Evolutionary conservation across 1,140 invertebrate species (phyloP).

Genomic region (Brachionus manjavacas): DNA sequence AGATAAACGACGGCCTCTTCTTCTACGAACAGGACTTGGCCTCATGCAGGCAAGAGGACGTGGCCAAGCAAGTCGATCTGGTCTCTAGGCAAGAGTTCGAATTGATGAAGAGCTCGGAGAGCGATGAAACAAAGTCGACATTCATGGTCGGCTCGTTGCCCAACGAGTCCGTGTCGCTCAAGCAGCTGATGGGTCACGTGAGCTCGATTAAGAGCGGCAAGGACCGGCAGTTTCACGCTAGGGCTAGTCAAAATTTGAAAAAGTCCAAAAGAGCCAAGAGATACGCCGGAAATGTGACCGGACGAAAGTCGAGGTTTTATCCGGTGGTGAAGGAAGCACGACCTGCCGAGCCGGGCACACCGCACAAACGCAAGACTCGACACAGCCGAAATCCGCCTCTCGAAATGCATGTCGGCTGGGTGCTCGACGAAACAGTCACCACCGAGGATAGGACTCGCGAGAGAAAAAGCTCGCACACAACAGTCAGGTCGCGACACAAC

Average conservation of each 20-base stretch:
- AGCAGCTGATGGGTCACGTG: conserved; percentile 46
- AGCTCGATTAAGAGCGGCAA: conserved; percentile 43
- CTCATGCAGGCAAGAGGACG: neutral
- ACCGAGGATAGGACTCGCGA: conserved; percentile 67
- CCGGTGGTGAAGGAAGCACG: conserved; percentile 72
- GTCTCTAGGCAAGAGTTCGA: conserved; percentile 81
- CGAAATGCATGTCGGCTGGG: conserved; percentile 94
- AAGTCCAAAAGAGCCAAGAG: neutral
- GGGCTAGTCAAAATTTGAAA: conserved; percentile 18
- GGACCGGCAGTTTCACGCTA: neutral
- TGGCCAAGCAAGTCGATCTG: conserved; percentile 76
- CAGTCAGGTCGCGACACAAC: neutral
- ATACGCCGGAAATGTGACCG: neutral
- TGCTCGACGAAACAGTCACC: conserved; percentile 71
- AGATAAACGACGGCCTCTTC: conserved; percentile 87
- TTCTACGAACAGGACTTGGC: conserved; percentile 70
- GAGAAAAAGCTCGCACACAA: conserved; percentile 66
- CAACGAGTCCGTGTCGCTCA: conserved; percentile 41
- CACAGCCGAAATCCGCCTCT: conserved; percentile 87
- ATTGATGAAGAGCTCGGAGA: conserved; percentile 60
- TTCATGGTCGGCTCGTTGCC: neutral
- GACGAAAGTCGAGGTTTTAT: conserved; percentile 69
- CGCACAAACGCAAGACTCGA: conserved; percentile 70
- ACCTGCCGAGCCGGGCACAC: conserved; percentile 49
- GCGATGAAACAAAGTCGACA: neutral